These are phyloP conservation scores for Oophaga pumilio DNA, from an alignment of 2,113 vertebrate genomes.

Conservation along the genomic window DNA sequence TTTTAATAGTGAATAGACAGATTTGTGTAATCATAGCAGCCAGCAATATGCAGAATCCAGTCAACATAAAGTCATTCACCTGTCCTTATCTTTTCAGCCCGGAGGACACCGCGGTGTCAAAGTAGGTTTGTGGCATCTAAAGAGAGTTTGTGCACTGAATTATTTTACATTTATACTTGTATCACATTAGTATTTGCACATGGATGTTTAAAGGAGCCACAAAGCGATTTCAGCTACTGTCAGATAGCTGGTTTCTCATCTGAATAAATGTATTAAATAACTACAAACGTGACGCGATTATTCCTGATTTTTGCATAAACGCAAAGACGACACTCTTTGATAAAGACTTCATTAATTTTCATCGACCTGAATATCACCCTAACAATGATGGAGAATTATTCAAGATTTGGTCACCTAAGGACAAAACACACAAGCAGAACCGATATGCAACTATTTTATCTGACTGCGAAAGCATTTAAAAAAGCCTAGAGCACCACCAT, in stretches of 20 bases:
- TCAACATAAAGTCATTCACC: not conserved
- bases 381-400: constrained; percentile 33
- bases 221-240: not conserved
- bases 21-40: not conserved
- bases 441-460: constrained; percentile 21
- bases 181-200: not conserved
- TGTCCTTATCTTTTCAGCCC: not conserved
- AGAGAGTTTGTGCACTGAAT: not conserved
- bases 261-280: constrained; percentile 31
- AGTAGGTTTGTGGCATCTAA: not conserved
- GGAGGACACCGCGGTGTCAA: not conserved
- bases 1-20: not conserved
- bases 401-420: not conserved
- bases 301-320: constrained; percentile 3
- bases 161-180: not conserved
- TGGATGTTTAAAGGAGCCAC: not conserved
- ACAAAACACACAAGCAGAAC: constrained; percentile 5
- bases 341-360: constrained; percentile 1
- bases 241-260: not conserved
- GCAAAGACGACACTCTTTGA: not conserved
- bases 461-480: not conserved
- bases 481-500: constrained; percentile 36
- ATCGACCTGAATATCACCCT: constrained; percentile 15
- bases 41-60: not conserved
- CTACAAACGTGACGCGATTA: not conserved